Evolutionary conservation across 2,888 invertebrate genomes (phyloP), one percentile per base, ranked within the genome.

Genomic region (Tillus elongatus): DNA sequence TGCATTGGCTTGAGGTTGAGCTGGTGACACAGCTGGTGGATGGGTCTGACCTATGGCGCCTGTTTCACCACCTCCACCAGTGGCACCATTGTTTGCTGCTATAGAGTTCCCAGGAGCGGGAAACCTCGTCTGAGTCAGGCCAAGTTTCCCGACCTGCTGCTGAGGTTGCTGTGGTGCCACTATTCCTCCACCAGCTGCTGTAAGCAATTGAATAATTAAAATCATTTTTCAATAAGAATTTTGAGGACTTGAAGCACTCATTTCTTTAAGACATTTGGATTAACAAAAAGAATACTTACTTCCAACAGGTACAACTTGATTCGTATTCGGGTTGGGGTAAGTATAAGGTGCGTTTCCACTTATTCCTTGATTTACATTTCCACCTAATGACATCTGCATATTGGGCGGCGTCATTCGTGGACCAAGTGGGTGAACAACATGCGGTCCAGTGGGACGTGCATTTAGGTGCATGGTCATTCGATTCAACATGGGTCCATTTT

Each of bases 401-500:
- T 72, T 66, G 42, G 70, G 65, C 46, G 74, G 68, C 57, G 77
- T 73, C 74, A 75, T 71, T 49, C 78, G 61, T n/a, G 75, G 70
- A 41, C 76, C 73, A 52, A 75, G 58, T 52, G 72, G 63, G 58
- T 74, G 63, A 16, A 69, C 66, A n/a, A 66, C 64, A 13, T 59
- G 60, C 2, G 54, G 54, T 11, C 56, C 58, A 6, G 63, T 61
- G 6, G 56, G 51, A 28, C 70, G 67, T 41, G 68, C 68, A 47
- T 73, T 69, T 50, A 74, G 63, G 41, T 61, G 62, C 52, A 69
- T 67, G 46, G 67, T 62, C 12, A 69, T 69, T 28, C 72, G 60
- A 10, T 69, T 67, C 73, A 82, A 71, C 62, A 86, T 71, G 1
- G 87, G 86, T 1, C 87, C 87, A 60, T 87, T 87, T 60, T 82